These are phyloP conservation scores for Cepphus grylle DNA, from an alignment of 2,113 vertebrate species.

Conservation along the genomic window DNA sequence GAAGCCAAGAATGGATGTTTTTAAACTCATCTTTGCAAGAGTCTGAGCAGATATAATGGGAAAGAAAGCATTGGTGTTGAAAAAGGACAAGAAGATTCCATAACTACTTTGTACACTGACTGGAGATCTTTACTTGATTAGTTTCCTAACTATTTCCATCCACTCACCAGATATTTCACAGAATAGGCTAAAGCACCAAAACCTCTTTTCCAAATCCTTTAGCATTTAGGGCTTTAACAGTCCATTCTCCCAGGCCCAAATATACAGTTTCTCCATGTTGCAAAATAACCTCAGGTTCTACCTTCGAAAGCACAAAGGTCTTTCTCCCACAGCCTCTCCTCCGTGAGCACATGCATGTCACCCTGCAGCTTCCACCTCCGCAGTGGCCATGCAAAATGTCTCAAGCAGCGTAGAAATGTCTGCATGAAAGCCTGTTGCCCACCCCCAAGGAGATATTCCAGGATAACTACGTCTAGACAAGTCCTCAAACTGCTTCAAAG, in stretches of 20 bases:
- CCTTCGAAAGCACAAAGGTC: not conserved
- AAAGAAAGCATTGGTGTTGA: not conserved
- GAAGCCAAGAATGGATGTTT: not conserved
- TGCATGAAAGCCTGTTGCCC: not conserved
- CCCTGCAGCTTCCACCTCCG: not conserved
- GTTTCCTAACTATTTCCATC: not conserved
- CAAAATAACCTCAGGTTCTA: not conserved
- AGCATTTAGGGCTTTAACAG: not conserved
- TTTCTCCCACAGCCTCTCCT: not conserved
- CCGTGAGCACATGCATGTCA: not conserved
- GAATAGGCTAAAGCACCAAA: not conserved
- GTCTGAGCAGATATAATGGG: not conserved
- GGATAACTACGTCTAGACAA: not conserved
- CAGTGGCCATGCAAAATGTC: not conserved
- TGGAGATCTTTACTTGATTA: not conserved
- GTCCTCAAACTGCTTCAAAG: not conserved
- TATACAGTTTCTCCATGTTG: fast-evolving
- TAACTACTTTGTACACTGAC: not conserved
- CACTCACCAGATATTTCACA: not conserved
- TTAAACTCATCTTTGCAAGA: not conserved
- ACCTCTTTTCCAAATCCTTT: not conserved
- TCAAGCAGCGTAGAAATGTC: not conserved
- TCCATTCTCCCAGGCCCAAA: not conserved
- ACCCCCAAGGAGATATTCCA: not conserved
- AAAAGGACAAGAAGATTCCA: not conserved